Evolutionary conservation across 2,113 vertebrate genomes (phyloP).

Genomic region (Delphinus delphis): DNA sequence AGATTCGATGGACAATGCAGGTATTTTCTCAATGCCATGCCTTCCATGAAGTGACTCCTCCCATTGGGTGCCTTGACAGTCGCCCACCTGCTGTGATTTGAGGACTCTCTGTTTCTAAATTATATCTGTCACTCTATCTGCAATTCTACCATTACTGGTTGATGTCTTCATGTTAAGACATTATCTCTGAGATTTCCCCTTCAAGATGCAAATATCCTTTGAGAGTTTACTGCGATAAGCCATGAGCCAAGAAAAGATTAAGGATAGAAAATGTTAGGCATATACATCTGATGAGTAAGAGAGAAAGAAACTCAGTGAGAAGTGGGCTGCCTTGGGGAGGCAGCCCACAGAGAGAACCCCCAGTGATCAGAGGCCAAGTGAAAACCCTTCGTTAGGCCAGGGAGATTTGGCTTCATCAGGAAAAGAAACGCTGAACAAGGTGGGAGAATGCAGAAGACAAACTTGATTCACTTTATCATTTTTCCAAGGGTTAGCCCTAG

Average conservation of each 20-base stretch:
- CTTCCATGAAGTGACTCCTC: background rate
- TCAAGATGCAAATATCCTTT: background rate
- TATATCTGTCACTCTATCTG: fast-evolving
- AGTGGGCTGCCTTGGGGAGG: fast-evolving
- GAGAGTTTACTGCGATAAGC: background rate
- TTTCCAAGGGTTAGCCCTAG: background rate
- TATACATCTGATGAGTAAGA: background rate
- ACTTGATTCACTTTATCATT: background rate
- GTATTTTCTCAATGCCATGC: background rate
- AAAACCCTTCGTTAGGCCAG: background rate
- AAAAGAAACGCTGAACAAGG: background rate
- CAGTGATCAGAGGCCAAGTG: background rate
- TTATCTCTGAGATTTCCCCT: background rate
- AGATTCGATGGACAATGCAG: background rate
- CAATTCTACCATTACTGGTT: background rate
- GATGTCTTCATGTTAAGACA: background rate
- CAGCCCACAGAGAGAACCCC: background rate
- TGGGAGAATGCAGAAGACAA: background rate
- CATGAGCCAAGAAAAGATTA: background rate
- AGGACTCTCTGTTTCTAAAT: background rate
- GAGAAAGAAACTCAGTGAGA: background rate
- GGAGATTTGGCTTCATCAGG: background rate
- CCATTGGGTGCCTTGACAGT: fast-evolving
- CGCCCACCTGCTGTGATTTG: background rate
- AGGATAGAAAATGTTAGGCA: background rate